Base-by-base conservation (phyloP, 2,797 vertebrate species). In the Diplodus puntazzo region DNA sequence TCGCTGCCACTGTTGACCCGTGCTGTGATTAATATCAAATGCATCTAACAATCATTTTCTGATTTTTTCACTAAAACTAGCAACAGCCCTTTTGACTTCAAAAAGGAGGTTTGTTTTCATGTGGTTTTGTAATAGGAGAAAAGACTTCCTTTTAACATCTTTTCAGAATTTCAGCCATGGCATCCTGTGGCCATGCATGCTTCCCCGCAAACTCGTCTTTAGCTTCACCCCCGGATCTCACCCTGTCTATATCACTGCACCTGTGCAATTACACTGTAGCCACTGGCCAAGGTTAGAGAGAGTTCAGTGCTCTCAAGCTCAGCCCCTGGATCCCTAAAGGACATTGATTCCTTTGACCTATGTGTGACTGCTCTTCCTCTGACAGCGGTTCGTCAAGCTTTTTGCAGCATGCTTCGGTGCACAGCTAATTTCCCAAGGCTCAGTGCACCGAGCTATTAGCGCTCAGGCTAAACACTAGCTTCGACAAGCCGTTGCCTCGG, bases 341-440 rank as follows among this genome's bases (percentile, higher is more conserved):
- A 92, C 88, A 92, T 87, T 52, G 89, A 91, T 93, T 89, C 87
- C 68, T 88, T 82, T 85, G 89, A 92, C 91, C 92, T 88, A 77
- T 62, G 62, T 83, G 89, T 66, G 80, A 87, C 80, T 85, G 89
- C 82, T 87, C 86, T 85, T 87, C 85, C 76, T 83, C 73, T 2
- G 11, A 80, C 79, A 23, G 11, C 62, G 73, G 67, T 88, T 85
- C 87, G 3, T 73, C 77, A 8, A 30, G 71, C 79, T 76, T 82
- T 77, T 75, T 71, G 78, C 58, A 7, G 79, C 79, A 88, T 72
- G 91, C 90, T 88, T 87, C 80, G 74, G 58, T 39, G 83, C 77
- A 14, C 88, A 70, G 83, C 89, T 94, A 93, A 93, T 94, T 92
- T 93, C 92, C 93, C 91, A 89, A 80, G 90, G 90, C 91, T 91